These are phyloP conservation scores for Phymanthus crucifer DNA, from an alignment of 92 coral and sea anemone genomes.

Conservation along the genomic window DNA sequence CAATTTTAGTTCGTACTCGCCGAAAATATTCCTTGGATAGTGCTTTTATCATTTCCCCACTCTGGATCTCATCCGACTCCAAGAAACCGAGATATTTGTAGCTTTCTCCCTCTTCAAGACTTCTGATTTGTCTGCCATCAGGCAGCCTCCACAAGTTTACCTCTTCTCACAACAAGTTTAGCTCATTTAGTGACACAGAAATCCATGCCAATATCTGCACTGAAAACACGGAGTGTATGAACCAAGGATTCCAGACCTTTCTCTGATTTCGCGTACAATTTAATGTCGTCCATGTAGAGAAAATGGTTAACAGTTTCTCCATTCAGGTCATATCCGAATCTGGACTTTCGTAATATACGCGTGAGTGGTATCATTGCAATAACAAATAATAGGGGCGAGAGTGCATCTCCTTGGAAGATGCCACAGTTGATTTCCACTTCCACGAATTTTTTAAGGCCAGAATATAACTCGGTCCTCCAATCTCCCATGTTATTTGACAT, in stretches of 20 bases:
- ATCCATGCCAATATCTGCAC: constrained; percentile 4
- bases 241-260: constrained; percentile 36
- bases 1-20: background rate
- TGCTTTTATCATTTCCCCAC: constrained; percentile 15
- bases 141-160: background rate
- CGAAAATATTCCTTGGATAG: constrained; percentile 12
- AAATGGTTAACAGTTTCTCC: constrained; percentile 22
- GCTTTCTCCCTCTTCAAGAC: constrained; percentile 9
- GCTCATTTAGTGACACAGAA: constrained; percentile 29
- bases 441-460: background rate
- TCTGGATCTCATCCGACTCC: constrained; percentile 31
- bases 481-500: background rate
- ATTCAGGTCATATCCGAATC: too few species aligned
- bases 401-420: constrained; percentile 3
- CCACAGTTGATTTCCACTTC: background rate
- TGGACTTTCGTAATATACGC: too few species aligned
- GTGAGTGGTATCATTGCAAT: background rate
- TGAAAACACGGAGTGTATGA: background rate
- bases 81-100: constrained; percentile 29
- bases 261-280: constrained; percentile 35
- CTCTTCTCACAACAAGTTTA: background rate
- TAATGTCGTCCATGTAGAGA: constrained; percentile 39
- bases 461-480: background rate
- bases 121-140: background rate
- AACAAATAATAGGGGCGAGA: background rate